Conservation (phyloP, 2,888 invertebrate genomes). For the Hypomecis atomaria region DNA sequence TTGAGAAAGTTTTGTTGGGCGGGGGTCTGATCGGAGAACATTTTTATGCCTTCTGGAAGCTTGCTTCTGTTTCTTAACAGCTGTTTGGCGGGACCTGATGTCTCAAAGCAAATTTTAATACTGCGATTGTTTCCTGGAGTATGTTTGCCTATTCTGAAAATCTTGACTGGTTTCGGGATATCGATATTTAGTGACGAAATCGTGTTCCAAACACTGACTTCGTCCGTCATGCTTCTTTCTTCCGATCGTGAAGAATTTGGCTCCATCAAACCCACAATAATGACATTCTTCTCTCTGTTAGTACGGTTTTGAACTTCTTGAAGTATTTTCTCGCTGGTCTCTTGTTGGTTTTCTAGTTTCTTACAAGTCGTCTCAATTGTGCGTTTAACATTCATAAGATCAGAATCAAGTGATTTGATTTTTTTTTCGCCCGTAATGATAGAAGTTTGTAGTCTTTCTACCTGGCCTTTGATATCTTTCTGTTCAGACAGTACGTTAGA, state of each 20-base stretch:
- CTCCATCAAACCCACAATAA: constrained; percentile 42
- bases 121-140: constrained; percentile 34
- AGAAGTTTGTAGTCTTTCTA: no score
- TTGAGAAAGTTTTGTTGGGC: constrained; percentile 37
- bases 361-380: no score
- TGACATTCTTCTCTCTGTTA: constrained; percentile 38
- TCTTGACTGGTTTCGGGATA: constrained; percentile 39
- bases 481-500: no score
- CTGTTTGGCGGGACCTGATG: constrained; percentile 28
- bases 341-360: background rate
- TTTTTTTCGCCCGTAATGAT: no score
- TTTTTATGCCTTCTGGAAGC: constrained; percentile 30
- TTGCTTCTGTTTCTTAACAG: constrained; percentile 38
- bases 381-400: no score
- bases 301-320: constrained; percentile 12
- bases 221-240: constrained; percentile 26
- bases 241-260: constrained; percentile 22
- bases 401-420: no score
- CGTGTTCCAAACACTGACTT: constrained; percentile 28
- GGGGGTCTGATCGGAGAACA: constrained; percentile 44
- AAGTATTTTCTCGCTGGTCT: constrained; percentile 10
- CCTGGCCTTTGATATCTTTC: no score
- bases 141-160: constrained; percentile 43
- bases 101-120: constrained; percentile 40
- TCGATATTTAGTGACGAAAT: constrained; percentile 22